phyloP scores from a whole-genome alignment of 1,140 invertebrate species.

The Euura lappo region DNA sequence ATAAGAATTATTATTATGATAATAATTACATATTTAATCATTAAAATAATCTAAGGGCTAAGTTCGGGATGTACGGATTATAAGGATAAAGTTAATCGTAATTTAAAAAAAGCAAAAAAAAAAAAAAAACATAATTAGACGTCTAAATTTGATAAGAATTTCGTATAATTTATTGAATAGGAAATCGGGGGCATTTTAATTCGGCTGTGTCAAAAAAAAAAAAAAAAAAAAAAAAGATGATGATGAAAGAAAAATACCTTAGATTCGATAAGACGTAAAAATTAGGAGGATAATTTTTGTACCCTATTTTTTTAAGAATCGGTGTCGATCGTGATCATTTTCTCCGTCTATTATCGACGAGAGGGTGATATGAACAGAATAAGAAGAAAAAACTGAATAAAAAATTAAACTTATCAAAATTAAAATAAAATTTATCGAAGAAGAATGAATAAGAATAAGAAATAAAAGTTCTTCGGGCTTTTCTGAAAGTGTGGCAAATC shows the following conservation, averaged over 20 bases:
- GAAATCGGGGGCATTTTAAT: conserved; percentile 55
- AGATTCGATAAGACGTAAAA: conserved; percentile 44
- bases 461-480: no score
- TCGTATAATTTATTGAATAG: conserved; percentile 34
- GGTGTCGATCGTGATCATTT: conserved; percentile 27
- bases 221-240: conserved; percentile 22
- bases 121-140: neutral
- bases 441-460: neutral
- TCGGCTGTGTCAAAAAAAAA: conserved; percentile 53
- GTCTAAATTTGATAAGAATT: conserved; percentile 27
- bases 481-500: no score
- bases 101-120: no score
- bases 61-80: neutral
- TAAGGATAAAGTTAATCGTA: neutral
- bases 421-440: conserved; percentile 37
- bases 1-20: neutral
- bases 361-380: neutral
- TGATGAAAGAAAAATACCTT: no score
- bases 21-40: neutral
- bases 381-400: conserved; percentile 25
- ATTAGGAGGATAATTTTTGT: conserved; percentile 59
- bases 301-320: conserved; percentile 61
- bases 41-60: neutral
- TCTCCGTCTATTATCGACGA: neutral
- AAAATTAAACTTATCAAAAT: conserved; percentile 30